Evolutionary conservation across 2,113 vertebrate genomes (phyloP).

Genomic region (Phaethornis superciliosus): DNA sequence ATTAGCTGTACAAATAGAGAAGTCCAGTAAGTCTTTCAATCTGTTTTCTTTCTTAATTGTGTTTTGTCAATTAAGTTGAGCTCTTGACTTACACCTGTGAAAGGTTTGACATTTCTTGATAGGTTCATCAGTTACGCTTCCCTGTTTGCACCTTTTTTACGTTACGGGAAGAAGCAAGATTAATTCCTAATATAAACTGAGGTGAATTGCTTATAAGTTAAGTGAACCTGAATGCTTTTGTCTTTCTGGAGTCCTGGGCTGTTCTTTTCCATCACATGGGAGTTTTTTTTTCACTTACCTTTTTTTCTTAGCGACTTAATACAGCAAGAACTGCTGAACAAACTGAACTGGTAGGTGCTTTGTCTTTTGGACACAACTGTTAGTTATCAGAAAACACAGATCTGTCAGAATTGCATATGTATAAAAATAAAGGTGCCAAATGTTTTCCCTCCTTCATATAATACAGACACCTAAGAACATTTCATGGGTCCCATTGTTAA

Average conservation of each 20-base stretch:
- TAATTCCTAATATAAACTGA: background rate
- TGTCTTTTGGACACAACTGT: constrained; percentile 3
- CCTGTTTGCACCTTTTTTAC: background rate
- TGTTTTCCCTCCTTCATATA: background rate
- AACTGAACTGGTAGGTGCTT: background rate
- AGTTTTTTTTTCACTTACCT: constrained; percentile 1
- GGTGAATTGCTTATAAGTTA: background rate
- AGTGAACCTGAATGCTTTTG: constrained; percentile 11
- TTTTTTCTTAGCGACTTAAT: constrained; percentile 11
- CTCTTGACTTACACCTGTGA: background rate
- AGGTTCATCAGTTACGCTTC: background rate
- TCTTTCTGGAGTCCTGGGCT: constrained; percentile 34
- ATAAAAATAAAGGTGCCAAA: background rate
- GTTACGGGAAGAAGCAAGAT: background rate
- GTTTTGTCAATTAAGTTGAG: background rate
- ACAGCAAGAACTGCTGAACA: constrained; percentile 3
- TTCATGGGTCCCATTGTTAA: background rate
- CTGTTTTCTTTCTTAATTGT: background rate
- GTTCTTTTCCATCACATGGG: constrained; percentile 27
- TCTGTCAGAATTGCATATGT: constrained; percentile 34
- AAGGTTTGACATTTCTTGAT: background rate
- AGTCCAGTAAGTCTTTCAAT: background rate
- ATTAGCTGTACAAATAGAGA: background rate
- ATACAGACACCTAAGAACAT: constrained; percentile 5
- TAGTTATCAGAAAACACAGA: constrained; percentile 46